Base-by-base conservation (phyloP, 2,888 invertebrate species). In the Spilarctia lutea region DNA sequence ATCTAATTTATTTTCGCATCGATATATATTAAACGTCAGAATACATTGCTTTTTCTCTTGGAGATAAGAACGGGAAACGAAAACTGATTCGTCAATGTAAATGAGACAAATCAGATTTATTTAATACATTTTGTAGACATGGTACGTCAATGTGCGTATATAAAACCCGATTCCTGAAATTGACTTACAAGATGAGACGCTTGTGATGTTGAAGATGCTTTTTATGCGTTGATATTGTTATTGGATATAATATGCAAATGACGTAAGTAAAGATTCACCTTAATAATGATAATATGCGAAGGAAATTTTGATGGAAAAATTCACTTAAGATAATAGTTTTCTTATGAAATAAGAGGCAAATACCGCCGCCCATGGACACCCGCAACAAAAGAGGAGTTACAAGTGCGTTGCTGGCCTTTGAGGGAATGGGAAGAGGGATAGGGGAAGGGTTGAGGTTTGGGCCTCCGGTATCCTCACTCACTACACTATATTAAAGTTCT, bases 1-100 rank as follows among this genome's bases (percentile, higher is more conserved):
- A 81, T 79, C 77, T 67, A 79, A 79, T 84, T 85, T 48, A 60
- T 39, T 68, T 65, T n/a, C 72, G 35, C 48, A 33, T 48, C 68
- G 78, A 73, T 81, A 68, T 73, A 77, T 75, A 75, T 81, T 76
- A 73, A 75, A 80, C 71, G 73, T 76, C 82, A 78, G 65, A 75
- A 74, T 79, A 80, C 85, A 80, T 85, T 73, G 81, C 79, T 42
- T 39, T 75, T 68, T 79, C 52, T 30, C 27, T 76, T 72, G 63
- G 69, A 45, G 39, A 65, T 68, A 74, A 65, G 73, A 71, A 72
- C 79, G n/a, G 18, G 48, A 45, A 78, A 77, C 68, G 75, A 69
- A 71, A 74, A 74, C 73, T 42, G 74, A 77, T 74, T 42, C 74
- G 66, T 79, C 67, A 75, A 83, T 85, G 78, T 79, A 80, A 71